These are phyloP conservation scores for Cinara cedri DNA, from an alignment of 2,888 invertebrate species.

Conservation along the genomic window DNA sequence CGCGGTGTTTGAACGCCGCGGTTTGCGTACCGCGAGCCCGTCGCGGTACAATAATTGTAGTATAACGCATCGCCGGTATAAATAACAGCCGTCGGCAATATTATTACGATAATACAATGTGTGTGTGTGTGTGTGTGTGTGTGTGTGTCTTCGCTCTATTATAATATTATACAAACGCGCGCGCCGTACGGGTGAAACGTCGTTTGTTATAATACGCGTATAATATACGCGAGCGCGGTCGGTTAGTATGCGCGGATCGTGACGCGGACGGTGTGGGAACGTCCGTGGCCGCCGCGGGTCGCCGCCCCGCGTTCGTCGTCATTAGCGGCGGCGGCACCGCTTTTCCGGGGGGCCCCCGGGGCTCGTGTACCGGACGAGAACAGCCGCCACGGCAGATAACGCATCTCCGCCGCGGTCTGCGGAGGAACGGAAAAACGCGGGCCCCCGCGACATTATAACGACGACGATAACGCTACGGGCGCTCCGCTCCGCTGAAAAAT, in stretches of 20 bases:
- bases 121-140: no score
- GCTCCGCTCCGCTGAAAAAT: no score
- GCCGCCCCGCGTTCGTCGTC: slow-evolving; percentile 24
- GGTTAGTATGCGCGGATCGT: slow-evolving; percentile 37
- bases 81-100: no score
- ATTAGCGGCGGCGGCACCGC: slow-evolving; percentile 20
- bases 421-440: not conserved
- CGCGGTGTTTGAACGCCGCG: no score
- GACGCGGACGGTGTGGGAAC: slow-evolving; percentile 52
- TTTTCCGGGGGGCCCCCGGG: slow-evolving; percentile 11
- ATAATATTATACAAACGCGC: not conserved
- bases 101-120: no score
- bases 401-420: no score
- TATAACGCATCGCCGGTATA: no score
- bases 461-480: no score
- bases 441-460: no score
- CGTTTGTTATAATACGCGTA: not conserved
- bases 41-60: no score
- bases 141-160: no score
- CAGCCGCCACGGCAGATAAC: slow-evolving; percentile 16
- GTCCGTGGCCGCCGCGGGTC: not conserved
- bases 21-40: no score
- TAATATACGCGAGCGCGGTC: not conserved
- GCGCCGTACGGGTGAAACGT: not conserved
- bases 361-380: slow-evolving; percentile 9